phyloP scores from a whole-genome alignment of 2,888 invertebrate genomes.

The Drosophila lutescens region DNA sequence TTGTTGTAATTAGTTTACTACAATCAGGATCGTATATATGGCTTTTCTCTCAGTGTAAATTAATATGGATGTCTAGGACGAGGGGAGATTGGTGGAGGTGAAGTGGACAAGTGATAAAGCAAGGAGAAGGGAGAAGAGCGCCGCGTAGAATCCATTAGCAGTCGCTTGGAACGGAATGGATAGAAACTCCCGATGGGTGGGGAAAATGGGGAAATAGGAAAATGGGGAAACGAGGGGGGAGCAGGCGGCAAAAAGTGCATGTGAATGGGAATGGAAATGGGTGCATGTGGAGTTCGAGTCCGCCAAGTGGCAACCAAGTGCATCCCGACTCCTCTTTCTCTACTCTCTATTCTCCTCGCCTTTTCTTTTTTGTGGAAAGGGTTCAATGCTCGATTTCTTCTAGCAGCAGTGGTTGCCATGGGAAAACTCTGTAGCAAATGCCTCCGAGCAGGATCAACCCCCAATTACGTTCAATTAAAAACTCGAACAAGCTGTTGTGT shows the following conservation, averaged over 20 bases:
- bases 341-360: slow-evolving; percentile 20
- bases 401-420: slow-evolving; percentile 50
- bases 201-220: slow-evolving; percentile 50
- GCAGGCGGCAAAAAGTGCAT: slow-evolving; percentile 33
- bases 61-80: slow-evolving; percentile 1
- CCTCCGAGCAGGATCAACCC: slow-evolving; percentile 61
- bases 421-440: slow-evolving; percentile 46
- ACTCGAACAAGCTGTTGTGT: slow-evolving; percentile 42
- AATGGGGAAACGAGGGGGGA: slow-evolving; percentile 5
- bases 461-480: slow-evolving; percentile 64
- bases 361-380: slow-evolving; percentile 56
- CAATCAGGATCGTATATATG: not conserved
- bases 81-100: slow-evolving; percentile 4
- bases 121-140: slow-evolving; percentile 35
- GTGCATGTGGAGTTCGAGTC: slow-evolving; percentile 57
- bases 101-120: slow-evolving; percentile 61
- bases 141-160: slow-evolving; percentile 70
- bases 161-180: slow-evolving; percentile 20
- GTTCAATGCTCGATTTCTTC: slow-evolving; percentile 78
- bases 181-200: slow-evolving; percentile 7
- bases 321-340: slow-evolving; percentile 24
- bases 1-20: not conserved
- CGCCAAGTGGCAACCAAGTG: slow-evolving; percentile 46
- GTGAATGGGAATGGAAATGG: slow-evolving; percentile 47
- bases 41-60: not conserved